These are phyloP conservation scores for Dipodomys spectabilis DNA, from an alignment of 2,113 vertebrate genomes.

Conservation along the genomic window DNA sequence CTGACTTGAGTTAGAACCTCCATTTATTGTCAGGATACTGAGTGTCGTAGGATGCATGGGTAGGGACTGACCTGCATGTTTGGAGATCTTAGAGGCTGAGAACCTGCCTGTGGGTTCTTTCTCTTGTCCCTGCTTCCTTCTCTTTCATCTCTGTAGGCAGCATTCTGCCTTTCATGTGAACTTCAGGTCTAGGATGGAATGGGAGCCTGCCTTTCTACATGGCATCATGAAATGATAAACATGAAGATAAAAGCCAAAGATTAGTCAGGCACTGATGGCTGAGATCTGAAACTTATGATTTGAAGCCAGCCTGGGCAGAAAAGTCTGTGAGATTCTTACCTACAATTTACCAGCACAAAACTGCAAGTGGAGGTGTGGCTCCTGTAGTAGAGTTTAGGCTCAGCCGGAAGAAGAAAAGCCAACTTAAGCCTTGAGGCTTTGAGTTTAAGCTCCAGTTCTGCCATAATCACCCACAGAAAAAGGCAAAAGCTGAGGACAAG, in stretches of 20 bases:
- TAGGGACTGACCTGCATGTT: background rate
- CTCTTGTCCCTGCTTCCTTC: background rate
- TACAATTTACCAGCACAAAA: too few relatives aligned
- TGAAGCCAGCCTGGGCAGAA: too few relatives aligned
- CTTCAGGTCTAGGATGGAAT: too few relatives aligned
- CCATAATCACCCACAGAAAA: too few relatives aligned
- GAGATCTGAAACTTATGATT: too few relatives aligned
- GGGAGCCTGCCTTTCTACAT: background rate
- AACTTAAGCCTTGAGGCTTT: too few relatives aligned
- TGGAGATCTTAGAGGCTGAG: background rate
- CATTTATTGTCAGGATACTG: background rate
- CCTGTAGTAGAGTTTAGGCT: too few relatives aligned
- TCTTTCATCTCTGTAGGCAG: background rate
- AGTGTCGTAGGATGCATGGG: background rate
- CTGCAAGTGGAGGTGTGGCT: too few relatives aligned
- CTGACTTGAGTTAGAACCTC: background rate
- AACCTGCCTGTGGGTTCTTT: background rate
- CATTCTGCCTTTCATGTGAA: background rate
- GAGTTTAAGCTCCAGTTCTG: too few relatives aligned
- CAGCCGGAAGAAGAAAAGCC: too few relatives aligned
- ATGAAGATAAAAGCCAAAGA: background rate
- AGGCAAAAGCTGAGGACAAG: background rate
- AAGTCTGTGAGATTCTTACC: too few relatives aligned
- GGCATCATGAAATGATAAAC: background rate
- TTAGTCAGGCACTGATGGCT: too few relatives aligned